Base-by-base conservation (phyloP, 2,888 invertebrate genomes). In the Oligia fasciuncula region DNA sequence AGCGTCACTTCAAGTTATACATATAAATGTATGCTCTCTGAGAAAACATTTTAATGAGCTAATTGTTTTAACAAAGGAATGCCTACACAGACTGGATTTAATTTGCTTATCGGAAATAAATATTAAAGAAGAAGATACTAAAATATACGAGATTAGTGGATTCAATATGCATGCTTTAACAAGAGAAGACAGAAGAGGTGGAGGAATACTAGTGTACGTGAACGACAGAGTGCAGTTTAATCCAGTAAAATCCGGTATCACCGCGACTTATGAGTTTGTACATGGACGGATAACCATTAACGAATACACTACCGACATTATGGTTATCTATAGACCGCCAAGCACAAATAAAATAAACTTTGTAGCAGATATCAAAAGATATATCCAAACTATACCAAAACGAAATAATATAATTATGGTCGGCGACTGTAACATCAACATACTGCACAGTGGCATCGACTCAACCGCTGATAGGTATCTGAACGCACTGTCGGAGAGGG, bases 371-470 rank as follows among this genome's bases (percentile, higher is more conserved):
- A 13, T 46, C 5, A n/a, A 43, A n/a, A n/a, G 43, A 29, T 29
- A 29, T 29, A 29, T 29, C 29, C 29, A 29, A 29, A 29, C 29
- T 29, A 2, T 67, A 67, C 67, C 46, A 67, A 67, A 67, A 46
- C 43, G 43, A 46, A 67, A 46, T 14, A 67, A 67, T n/a, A 14
- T 67, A 46, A 67, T 67, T 67, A n/a, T 67, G 46, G 6, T 67
- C 3, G 67, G 46, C 14, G 67, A 67, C 67, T 67, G n/a, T 46
- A 67, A 67, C 46, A 67, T 67, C 17, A 67, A 67, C 67, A 67
- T 43, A 43, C 43, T 40, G 19, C 40, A 40, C 8, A 65, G 4
- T 40, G 40, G 40, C 3, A 65, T 11, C 13, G 43, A 66, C 23
- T n/a, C 43, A 67, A 67, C n/a, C 5, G 43, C 43, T 43, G 43